Base-by-base conservation (phyloP, 2,888 invertebrate species). In the Leucophenga maculata region DNA sequence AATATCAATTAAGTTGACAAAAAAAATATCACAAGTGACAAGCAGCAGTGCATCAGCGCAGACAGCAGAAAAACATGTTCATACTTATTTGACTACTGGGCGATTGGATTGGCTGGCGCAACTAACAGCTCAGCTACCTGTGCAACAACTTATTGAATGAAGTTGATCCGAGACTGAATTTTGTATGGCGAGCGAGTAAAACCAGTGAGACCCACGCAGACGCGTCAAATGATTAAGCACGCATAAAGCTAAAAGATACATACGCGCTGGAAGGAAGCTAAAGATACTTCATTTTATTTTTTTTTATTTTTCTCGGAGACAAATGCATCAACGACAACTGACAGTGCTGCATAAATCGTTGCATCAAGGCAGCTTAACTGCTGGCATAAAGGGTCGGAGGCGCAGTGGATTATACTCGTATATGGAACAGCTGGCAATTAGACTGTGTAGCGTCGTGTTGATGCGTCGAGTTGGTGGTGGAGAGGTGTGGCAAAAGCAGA, bases 1-100 rank as follows among this genome's bases (percentile, higher is more conserved):
- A 80, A 80, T 80, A 80, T 80, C 81, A 81, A 80, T 80, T 80
- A 80, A 70, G 78, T 69, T 39, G 39, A 39, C 6, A 39, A 32
- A 32, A 73, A 60, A 74, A 77, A 71, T 78, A 78, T 79, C 73
- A 80, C 73, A 78, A 77, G 74, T 81, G 79, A 78, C 79, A 79
- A 72, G 55, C n/a, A 72, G 55, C n/a, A 3, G 26, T 26, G 26
- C 26, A 26, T 26, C 26, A 26, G 26, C 26, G 4, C 14, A 22
- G 55, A 69, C 68, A 67, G 69, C 68, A 64, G 68, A 67, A 67
- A 74, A 54, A 65, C 60, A 16, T 31, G 68, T 60, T n/a, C n/a
- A n/a, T 16, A 39, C 39, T 11, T 1, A 11, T 3, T 14, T 32
- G n/a, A 73, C 71, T 67, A 70, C 67, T 62, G 39, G 39, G 39